Base-by-base conservation (phyloP, 2,113 vertebrate genomes). In the Thunnus thynnus region DNA sequence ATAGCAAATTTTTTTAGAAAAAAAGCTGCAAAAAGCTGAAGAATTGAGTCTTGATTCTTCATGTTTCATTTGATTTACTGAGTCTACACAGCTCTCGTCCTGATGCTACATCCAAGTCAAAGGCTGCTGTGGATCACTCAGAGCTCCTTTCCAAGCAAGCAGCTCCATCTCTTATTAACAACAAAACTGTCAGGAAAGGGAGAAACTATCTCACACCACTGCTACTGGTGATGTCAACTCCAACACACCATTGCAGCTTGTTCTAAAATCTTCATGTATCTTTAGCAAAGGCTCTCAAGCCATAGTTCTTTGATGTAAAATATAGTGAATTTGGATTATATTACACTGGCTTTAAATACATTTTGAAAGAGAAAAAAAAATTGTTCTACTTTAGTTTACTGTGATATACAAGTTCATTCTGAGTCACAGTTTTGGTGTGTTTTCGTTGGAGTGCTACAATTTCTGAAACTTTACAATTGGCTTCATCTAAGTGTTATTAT, bases 101-200 rank as follows among this genome's bases (percentile, higher is more conserved):
- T 47, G 22, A 77, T 60, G 50, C 30, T 63, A 54, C 18, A 58
- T 66, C 32, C 10, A 4, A 70, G 22, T 70, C 61, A 46, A 61
- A 72, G 68, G 60, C 62, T 57, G 55, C 51, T 55, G 41, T 30
- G 78, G 48, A 80, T 83, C 72, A 65, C 11, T 76, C 51, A 51
- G 57, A 57, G 48, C 9, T 0, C 16, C 52, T 58, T 56, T 48
- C 72, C 65, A 67, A 47, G 64, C 51, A 58, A 41, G 36, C 47
- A 47, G 71, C 54, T 46, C 17, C 48, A 25, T 57, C 20, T 61
- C 44, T 44, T 61, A 65, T 51, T 80, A 75, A 68, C 36, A 71
- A 78, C 72, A 55, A 32, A 80, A 72, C 65, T 85, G 72, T 83
- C 72, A 84, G 64, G 48, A 48, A 79, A 54, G 32, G 13, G 11